Percentiles rank a stretch among this genome's conserved stretches.
Evolutionary conservation across 2,888 invertebrate genomes (phyloP).

Genomic region (Hartigia nigra): DNA sequence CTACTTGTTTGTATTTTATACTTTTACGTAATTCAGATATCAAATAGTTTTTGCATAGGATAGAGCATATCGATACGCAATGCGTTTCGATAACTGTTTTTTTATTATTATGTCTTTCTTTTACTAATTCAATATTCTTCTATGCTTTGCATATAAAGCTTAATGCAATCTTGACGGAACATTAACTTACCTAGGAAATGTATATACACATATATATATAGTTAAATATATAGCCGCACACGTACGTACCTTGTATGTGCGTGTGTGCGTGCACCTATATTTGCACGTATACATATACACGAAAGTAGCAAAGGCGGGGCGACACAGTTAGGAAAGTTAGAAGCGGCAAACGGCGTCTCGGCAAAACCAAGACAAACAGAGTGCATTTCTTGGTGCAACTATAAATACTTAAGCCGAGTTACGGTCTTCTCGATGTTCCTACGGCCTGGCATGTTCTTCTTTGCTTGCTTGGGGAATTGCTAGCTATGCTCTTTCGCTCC

Average conservation of each 20-base stretch:
- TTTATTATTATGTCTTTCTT: neutral
- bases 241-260: too few relatives aligned
- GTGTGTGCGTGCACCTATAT: neutral
- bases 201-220: neutral
- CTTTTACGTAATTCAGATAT: neutral
- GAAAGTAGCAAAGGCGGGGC: neutral
- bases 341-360: constrained; percentile 11
- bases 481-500: neutral
- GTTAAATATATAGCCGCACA: neutral
- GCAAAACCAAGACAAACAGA: constrained; percentile 12
- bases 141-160: neutral
- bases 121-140: neutral
- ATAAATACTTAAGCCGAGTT: constrained; percentile 30
- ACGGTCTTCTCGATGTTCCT: constrained; percentile 23
- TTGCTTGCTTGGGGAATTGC: neutral
- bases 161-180: neutral
- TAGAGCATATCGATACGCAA: neutral
- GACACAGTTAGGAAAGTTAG: constrained; percentile 5
- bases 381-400: constrained; percentile 21
- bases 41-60: neutral
- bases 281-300: neutral
- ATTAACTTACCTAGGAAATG: neutral
- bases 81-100: neutral
- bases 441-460: constrained; percentile 10
- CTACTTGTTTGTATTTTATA: neutral